Percentiles rank a stretch among this genome's conserved stretches.
Conservation (phyloP, 2,113 vertebrate species). For the Cranoglanis bouderius region DNA sequence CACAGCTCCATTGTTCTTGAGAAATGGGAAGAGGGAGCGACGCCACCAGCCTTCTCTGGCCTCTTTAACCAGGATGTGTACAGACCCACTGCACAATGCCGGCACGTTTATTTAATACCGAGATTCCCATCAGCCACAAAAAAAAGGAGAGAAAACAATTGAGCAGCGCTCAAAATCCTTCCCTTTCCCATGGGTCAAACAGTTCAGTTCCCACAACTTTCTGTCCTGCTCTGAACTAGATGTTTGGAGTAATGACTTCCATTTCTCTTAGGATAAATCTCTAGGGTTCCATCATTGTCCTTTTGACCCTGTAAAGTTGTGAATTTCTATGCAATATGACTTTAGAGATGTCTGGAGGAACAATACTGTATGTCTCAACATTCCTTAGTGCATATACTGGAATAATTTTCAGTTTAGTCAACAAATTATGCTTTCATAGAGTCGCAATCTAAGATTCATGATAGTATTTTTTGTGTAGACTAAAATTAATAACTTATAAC, state of each 20-base stretch:
- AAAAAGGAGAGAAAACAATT: conserved; percentile 63
- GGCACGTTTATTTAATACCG: conserved; percentile 35
- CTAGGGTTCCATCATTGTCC: not conserved
- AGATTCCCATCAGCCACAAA: conserved; percentile 56
- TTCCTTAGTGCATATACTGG: not conserved
- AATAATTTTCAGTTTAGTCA: not conserved
- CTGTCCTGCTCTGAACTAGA: conserved; percentile 43
- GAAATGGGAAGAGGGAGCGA: conserved; percentile 48
- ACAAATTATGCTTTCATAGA: not conserved
- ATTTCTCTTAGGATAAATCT: conserved; percentile 4
- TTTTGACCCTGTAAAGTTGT: conserved; percentile 15
- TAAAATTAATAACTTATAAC: not conserved
- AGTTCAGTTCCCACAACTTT: conserved; percentile 50
- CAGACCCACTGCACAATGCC: conserved; percentile 43
- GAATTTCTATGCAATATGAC: not conserved
- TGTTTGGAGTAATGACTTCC: conserved; percentile 8
- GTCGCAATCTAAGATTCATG: not conserved
- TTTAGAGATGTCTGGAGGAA: not conserved
- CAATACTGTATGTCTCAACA: not conserved
- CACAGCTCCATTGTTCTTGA: conserved; percentile 52
- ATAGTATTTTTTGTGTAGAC: not conserved
- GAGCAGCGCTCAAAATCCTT: conserved; percentile 41
- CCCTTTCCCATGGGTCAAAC: conserved; percentile 53
- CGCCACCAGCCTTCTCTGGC: conserved; percentile 25
- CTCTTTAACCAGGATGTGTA: conserved; percentile 54